phyloP scores from a whole-genome alignment of 2,113 vertebrate species.

The Leptobrachium leishanense region DNA sequence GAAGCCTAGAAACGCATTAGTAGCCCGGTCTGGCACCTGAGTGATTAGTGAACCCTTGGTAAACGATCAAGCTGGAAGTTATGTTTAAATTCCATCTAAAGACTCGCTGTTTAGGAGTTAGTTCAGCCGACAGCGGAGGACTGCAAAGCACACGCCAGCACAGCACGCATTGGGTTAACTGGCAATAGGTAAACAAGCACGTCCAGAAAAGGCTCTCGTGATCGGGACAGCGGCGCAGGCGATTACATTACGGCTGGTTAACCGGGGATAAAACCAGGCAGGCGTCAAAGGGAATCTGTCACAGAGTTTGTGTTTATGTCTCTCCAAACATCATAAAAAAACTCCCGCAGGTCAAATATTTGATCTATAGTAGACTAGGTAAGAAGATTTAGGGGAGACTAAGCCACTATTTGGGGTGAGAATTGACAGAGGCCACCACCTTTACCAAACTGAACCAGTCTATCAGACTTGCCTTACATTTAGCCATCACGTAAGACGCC shows the following conservation, averaged over 20 bases:
- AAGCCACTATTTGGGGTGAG: too few relatives aligned
- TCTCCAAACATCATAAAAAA: neutral
- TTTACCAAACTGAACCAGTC: too few relatives aligned
- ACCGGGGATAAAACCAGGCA: neutral
- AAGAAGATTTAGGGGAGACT: too few relatives aligned
- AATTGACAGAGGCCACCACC: too few relatives aligned
- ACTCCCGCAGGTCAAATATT: neutral
- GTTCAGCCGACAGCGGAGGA: neutral
- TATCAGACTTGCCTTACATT: too few relatives aligned
- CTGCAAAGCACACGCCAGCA: neutral
- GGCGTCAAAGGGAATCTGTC: conserved; percentile 39
- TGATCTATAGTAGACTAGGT: neutral
- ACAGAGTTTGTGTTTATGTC: neutral
- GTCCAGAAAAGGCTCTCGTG: neutral
- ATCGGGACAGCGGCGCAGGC: neutral
- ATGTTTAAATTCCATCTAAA: too few relatives aligned
- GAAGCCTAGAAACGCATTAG: too few relatives aligned
- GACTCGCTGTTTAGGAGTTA: too few relatives aligned
- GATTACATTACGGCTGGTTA: neutral
- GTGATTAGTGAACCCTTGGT: too few relatives aligned
- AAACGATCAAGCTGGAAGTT: too few relatives aligned
- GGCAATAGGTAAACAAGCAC: neutral
- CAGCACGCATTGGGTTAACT: neutral
- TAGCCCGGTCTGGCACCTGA: too few relatives aligned
- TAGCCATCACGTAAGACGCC: too few relatives aligned